Conservation (phyloP, 2,888 invertebrate genomes). For the Acanthosepion lycidas region DNA sequence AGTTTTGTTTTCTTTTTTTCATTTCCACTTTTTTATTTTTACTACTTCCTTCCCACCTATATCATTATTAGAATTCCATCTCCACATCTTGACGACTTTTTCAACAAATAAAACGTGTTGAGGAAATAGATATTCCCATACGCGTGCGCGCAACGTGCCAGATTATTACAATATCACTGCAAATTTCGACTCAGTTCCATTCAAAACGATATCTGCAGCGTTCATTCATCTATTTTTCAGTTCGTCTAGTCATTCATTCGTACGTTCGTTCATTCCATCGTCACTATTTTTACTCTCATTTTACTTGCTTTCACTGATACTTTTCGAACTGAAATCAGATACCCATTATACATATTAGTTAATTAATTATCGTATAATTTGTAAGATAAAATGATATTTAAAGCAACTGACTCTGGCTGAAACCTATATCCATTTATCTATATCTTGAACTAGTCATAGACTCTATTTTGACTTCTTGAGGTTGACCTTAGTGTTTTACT, state of each 20-base stretch:
- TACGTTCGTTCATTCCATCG: not conserved
- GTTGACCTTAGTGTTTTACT: too few relatives aligned
- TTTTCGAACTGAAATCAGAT: not conserved
- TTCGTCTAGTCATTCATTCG: not conserved
- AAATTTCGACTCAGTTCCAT: not conserved
- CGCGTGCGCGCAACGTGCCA: not conserved
- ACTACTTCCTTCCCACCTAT: too few relatives aligned
- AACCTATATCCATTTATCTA: too few relatives aligned
- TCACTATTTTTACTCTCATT: not conserved
- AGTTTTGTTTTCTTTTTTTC: too few relatives aligned
- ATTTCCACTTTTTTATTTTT: too few relatives aligned
- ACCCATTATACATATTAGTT: not conserved
- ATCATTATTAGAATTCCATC: too few relatives aligned
- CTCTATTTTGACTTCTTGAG: too few relatives aligned
- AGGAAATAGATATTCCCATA: not conserved
- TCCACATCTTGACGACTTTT: not conserved
- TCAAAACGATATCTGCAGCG: slow-evolving; percentile 9
- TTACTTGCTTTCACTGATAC: not conserved
- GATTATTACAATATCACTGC: not conserved
- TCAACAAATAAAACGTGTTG: not conserved
- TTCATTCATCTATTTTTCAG: not conserved
- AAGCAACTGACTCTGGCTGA: not conserved
- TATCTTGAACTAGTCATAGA: too few relatives aligned
- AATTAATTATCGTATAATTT: not conserved
- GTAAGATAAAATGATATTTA: not conserved